Base-by-base conservation (phyloP, 2,888 invertebrate species). In the Tetheella fluctuosa region DNA sequence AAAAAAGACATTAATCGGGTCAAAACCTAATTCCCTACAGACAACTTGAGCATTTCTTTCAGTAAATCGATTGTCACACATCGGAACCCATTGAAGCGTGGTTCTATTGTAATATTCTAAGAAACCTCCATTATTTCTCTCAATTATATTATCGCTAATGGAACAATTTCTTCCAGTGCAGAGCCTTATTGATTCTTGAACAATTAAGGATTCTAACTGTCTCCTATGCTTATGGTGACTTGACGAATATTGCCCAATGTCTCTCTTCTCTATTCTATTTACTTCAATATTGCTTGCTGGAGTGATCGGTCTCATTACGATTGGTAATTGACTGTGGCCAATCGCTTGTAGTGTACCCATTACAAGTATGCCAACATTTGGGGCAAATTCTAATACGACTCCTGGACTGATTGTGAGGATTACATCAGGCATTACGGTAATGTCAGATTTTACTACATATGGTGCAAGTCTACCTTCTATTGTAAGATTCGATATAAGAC, bases 31-130 rank as follows among this genome's bases (percentile, higher is more conserved):
- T 84, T 99, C 98, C 23, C 98, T 94, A 80, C 99, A 99, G 0
- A 99, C 98, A 0, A 99, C 99, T 93, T 98, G 97, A 5, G 98
- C 99, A 83, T 99, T 99, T 75, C 99, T 95, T 84, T 99, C 98
- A 0, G 99, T 99, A 84, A 99, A 99, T 63, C 98, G 94, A 54
- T 95, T 95, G 86, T 99, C 99, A 87, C 99, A 99, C 90, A 99
- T 96, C 0, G 99, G 98, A 39, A 99, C 97, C 98, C 99, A 99
- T 80, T 99, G 99, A 20, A 98, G 93, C 0, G 99, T 98, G 1
- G 99, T 99, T 71, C 95, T 95, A 80, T 99, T 99, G 83, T 97
- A 99, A 81, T 98, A 97, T 90, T 99, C 98, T 63, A 99, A 86
- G 79, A 99, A 99, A 6, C 99, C 99, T 94, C 97, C 96, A 73